Base-by-base conservation (phyloP, 2,888 invertebrate genomes). In the Tridacna gigas region DNA sequence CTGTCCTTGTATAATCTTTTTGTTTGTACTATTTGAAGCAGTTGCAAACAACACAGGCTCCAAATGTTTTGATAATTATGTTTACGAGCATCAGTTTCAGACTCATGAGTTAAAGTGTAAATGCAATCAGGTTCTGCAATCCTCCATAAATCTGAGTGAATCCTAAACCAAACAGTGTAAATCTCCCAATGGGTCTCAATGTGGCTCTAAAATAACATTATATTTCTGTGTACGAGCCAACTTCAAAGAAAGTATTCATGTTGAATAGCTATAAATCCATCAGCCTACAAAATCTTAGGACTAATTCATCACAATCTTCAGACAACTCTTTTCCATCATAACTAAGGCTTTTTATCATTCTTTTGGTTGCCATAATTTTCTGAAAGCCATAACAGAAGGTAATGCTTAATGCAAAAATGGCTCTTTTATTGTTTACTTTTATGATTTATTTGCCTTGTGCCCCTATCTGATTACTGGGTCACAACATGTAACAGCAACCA, bases 251-350 rank as follows among this genome's bases (percentile, higher is more conserved):
- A 15, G 45, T 7, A 51, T 25, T 51, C 71, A 51, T 48, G 51
- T 22, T 51, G 20, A 25, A 71, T n/a, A 45, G 51, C 71, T 22
- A 71, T 71, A 71, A 71, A 71, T 51, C 71, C 25, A 26, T 71
- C 71, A 71, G 12, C 26, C 51, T n/a, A 15, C 51, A 45, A 37
- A 37, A 37, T 66, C 25, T 67, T 28, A 18, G 12, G 67, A 28
- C 67, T 67, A 67, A 71, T 71, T 22, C 51, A 51, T 48, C 9
- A 71, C 51, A 71, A 25, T 71, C 22, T 65, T 65, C n/a, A 20
- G 51, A 25, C 48, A 71, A 51, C 47, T 20, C 51, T 25, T 71
- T 51, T 22, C 26, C n/a, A 48, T 71, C 51, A 67, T 67, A 45
- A 45, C 67, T 45, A 63, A 1, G 13, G 28, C 13, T 12, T 7